Conservation (phyloP, 2,113 vertebrate species). For the Sprattus sprattus region DNA sequence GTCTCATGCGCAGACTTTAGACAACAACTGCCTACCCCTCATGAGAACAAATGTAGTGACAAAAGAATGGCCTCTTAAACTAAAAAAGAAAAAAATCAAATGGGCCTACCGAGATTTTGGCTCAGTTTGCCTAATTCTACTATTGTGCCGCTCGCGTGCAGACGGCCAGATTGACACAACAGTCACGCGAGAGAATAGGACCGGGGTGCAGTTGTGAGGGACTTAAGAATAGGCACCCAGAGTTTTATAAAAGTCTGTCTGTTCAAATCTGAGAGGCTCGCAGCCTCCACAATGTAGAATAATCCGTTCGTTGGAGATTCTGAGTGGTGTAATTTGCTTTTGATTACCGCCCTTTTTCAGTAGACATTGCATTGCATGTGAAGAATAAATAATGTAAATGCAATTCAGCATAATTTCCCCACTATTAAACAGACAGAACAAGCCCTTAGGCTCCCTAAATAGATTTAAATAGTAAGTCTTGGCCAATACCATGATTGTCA, state of each 20-base stretch:
- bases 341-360: not conserved
- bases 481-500: not conserved
- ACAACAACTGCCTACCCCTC: conserved; percentile 73
- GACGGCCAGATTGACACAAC: conserved; percentile 72
- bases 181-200: conserved; percentile 77
- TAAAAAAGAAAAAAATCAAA: conserved; percentile 73
- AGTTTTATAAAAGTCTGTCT: not conserved
- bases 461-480: not conserved
- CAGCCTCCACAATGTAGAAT: not conserved
- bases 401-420: not conserved
- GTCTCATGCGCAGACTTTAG: conserved; percentile 67
- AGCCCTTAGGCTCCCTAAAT: not conserved
- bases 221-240: not conserved
- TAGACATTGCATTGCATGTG: not conserved
- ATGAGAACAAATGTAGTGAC: conserved; percentile 78
- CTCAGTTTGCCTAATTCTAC: conserved; percentile 69
- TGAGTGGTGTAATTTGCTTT: conserved; percentile 2
- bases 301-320: not conserved
- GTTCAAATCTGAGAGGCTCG: not conserved
- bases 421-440: conserved; percentile 1
- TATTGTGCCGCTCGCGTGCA: conserved; percentile 84
- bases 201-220: not conserved
- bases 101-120: conserved; percentile 27
- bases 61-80: conserved; percentile 64
- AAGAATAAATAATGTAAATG: not conserved